A percentile compares a stretch with the other conserved stretches of the same genome.
Conservation (phyloP, 2,888 invertebrate species). For the Apomyelois bistriatella region DNA sequence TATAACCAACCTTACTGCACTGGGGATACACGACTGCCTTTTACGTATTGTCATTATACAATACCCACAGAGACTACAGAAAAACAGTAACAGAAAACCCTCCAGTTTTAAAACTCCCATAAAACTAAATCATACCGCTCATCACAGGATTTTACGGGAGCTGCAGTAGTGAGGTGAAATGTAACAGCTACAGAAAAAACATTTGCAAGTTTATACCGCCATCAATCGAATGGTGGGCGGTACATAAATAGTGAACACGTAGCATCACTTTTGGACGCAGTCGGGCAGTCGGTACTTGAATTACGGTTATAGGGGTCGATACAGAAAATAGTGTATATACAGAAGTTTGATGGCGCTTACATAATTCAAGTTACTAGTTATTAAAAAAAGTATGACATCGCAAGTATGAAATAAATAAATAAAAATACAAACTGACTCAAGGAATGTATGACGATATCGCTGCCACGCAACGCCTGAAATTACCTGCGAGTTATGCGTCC, state of each 20-base stretch:
- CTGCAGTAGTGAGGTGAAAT: constrained; percentile 17
- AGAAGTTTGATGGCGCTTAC: neutral
- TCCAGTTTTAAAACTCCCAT: constrained; percentile 8
- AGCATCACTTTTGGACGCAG: constrained; percentile 50
- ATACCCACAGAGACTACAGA: neutral
- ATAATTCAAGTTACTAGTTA: too few species aligned
- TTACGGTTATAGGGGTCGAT: constrained; percentile 54
- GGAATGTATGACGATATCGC: too few species aligned
- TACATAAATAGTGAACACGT: constrained; percentile 54
- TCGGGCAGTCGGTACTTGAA: constrained; percentile 42
- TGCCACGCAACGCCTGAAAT: too few species aligned
- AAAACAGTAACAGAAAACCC: neutral
- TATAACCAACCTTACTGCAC: too few species aligned
- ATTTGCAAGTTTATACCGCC: constrained; percentile 42
- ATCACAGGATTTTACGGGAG: constrained; percentile 12
- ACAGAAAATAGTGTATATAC: constrained; percentile 25
- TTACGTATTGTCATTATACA: too few species aligned
- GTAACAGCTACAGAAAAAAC: constrained; percentile 26
- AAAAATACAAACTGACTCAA: too few species aligned
- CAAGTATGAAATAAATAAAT: too few species aligned
- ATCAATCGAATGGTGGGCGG: constrained; percentile 43
- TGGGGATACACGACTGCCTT: too few species aligned
- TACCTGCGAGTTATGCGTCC: too few species aligned
- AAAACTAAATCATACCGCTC: constrained; percentile 18
- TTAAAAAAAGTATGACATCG: too few species aligned